Conservation (phyloP, 2,888 invertebrate species). For the Urechis unicinctus region DNA sequence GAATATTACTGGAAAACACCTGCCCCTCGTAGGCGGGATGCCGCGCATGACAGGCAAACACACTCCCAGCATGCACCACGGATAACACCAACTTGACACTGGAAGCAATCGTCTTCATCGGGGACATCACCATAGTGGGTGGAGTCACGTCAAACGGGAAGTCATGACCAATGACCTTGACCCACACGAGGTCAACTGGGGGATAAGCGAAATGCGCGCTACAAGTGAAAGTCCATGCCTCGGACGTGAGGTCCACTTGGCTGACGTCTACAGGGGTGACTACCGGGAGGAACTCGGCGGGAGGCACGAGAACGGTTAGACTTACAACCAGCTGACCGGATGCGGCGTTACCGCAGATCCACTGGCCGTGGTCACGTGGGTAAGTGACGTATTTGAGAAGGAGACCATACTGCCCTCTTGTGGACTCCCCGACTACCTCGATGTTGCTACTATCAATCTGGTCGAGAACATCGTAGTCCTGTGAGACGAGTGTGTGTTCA, state of each 20-base stretch:
- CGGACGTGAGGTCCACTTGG: background rate
- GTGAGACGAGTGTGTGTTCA: too few relatives aligned
- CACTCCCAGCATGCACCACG: background rate
- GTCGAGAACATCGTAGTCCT: too few relatives aligned
- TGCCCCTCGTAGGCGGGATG: background rate
- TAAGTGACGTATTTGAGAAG: background rate
- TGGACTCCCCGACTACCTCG: background rate
- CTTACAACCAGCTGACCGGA: background rate
- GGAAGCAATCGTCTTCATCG: background rate
- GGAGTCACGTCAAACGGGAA: background rate
- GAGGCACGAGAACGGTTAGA: background rate
- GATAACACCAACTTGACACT: background rate
- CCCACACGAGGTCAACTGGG: background rate
- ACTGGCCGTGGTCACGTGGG: background rate
- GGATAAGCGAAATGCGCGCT: background rate
- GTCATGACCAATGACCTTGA: background rate
- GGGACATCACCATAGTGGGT: background rate
- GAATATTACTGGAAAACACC: too few relatives aligned
- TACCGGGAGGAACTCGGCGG: background rate
- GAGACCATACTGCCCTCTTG: background rate
- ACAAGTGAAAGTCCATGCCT: background rate
- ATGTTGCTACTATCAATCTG: too few relatives aligned
- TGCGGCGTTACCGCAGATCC: background rate
- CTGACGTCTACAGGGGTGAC: background rate
- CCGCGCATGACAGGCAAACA: background rate